A percentile compares a stretch with the other conserved stretches of the same genome.
phyloP scores from a whole-genome alignment of 2,113 vertebrate species.

The Aldabrachelys gigantea region DNA sequence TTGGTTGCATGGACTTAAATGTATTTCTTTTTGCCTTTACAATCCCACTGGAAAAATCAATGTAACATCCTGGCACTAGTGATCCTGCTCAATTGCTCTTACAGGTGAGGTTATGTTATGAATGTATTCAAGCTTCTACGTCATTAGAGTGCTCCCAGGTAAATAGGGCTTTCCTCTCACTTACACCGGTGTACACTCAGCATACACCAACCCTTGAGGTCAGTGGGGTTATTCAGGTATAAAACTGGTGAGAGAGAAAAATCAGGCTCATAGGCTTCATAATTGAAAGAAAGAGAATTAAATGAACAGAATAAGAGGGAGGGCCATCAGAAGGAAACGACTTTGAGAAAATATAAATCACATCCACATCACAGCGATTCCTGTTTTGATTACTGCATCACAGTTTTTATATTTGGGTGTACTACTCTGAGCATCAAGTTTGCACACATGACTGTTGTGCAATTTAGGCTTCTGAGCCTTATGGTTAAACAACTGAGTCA shows the following conservation, averaged over 20 bases:
- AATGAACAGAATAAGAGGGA: neutral
- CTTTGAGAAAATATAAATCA: neutral
- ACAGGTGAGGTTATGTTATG: neutral
- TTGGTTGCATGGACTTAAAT: neutral
- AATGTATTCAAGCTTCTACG: rapidly evolving
- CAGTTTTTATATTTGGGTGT: neutral
- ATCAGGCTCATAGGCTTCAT: rapidly evolving
- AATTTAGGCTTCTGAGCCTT: neutral
- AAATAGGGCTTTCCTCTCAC: neutral
- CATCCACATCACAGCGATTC: neutral
- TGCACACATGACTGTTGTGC: no score
- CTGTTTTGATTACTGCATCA: neutral
- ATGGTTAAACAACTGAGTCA: conserved; percentile 25
- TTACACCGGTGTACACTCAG: no score
- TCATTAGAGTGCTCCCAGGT: rapidly evolving
- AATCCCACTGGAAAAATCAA: neutral
- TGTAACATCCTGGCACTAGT: neutral
- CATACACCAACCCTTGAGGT: rapidly evolving
- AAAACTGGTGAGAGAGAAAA: neutral
- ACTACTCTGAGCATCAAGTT: neutral
- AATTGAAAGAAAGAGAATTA: neutral
- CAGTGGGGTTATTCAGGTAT: rapidly evolving
- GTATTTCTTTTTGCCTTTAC: neutral
- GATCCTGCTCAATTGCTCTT: neutral
- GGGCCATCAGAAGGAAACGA: neutral